A percentile compares a stretch with the other conserved stretches of the same genome.
These are phyloP conservation scores for Cephus rjabovi DNA, from an alignment of 2,888 invertebrate species.

Conservation along the genomic window DNA sequence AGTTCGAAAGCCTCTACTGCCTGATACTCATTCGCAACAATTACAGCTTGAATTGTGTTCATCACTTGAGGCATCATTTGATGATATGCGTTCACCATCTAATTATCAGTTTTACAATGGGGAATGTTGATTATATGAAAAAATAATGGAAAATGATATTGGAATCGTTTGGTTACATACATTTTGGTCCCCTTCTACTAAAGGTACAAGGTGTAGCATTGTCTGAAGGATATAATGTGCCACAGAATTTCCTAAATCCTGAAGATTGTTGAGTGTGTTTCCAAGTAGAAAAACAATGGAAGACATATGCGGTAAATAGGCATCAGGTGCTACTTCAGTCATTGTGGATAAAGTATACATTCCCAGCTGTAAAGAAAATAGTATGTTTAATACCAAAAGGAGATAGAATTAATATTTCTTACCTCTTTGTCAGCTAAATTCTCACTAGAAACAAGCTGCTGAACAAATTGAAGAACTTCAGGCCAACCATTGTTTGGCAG, in stretches of 20 bases:
- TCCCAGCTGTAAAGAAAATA: constrained; percentile 69
- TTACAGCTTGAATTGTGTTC: constrained; percentile 72
- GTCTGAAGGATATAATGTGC: constrained; percentile 74
- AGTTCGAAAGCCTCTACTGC: constrained; percentile 75
- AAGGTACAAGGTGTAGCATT: constrained; percentile 75
- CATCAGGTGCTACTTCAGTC: constrained; percentile 77
- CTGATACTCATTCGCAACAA: constrained; percentile 70
- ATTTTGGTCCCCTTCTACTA: constrained; percentile 74
- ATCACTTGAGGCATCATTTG: constrained; percentile 75
- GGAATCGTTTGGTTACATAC: constrained; percentile 60
- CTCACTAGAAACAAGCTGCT: constrained; percentile 71
- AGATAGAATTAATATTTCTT: constrained; percentile 25
- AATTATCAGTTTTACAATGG: constrained; percentile 31
- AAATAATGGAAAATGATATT: constrained; percentile 14
- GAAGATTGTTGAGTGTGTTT: constrained; percentile 67
- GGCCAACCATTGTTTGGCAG: constrained; percentile 73
- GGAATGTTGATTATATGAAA: constrained; percentile 5
- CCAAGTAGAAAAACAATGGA: constrained; percentile 70
- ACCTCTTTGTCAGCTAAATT: constrained; percentile 73
- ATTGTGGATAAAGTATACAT: constrained; percentile 77
- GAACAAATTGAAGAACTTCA: constrained; percentile 74
- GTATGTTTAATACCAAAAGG: background rate
- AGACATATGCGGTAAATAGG: constrained; percentile 75
- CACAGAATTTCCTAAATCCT: constrained; percentile 66
- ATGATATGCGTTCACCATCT: constrained; percentile 72